These are phyloP conservation scores for Diglossa cyanea DNA, from an alignment of 2,797 vertebrate genomes.

Conservation along the genomic window DNA sequence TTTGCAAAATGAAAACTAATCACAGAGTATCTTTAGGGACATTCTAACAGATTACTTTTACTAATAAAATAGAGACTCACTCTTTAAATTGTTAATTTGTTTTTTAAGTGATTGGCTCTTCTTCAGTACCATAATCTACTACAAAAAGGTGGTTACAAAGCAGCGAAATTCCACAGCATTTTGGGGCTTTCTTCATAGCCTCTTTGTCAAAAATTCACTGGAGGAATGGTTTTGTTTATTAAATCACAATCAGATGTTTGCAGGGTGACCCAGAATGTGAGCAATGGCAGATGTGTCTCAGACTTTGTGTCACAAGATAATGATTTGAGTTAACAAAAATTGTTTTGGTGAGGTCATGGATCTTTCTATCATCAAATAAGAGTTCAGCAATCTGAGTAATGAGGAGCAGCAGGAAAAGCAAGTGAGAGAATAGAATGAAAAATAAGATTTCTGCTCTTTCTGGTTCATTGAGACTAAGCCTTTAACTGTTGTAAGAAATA, in stretches of 20 bases:
- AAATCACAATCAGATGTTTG: constrained; percentile 64
- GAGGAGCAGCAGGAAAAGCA: constrained; percentile 51
- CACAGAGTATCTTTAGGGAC: not conserved
- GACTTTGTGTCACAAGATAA: constrained; percentile 27
- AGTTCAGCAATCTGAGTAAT: constrained; percentile 46
- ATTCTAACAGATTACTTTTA: not conserved
- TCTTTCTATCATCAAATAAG: constrained; percentile 53
- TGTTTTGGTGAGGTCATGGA: constrained; percentile 36
- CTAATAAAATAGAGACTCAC: not conserved
- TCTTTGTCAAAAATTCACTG: constrained; percentile 22
- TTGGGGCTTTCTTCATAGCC: not conserved
- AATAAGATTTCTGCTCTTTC: not conserved
- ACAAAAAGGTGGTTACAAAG: not conserved
- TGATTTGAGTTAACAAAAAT: constrained; percentile 47
- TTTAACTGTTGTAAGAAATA: constrained; percentile 30
- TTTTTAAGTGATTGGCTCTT: not conserved
- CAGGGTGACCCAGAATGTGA: constrained; percentile 27
- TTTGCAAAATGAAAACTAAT: not conserved
- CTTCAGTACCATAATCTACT: not conserved
- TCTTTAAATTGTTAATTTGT: not conserved
- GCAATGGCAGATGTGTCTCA: constrained; percentile 25
- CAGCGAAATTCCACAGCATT: not conserved
- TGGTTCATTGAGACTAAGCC: constrained; percentile 15
- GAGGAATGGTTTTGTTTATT: constrained; percentile 41
- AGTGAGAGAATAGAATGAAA: not conserved